Percentiles rank a stretch among this genome's conserved stretches.
Conservation (phyloP, 64 coral and sea anemone species). For the Anthopleura sola region DNA sequence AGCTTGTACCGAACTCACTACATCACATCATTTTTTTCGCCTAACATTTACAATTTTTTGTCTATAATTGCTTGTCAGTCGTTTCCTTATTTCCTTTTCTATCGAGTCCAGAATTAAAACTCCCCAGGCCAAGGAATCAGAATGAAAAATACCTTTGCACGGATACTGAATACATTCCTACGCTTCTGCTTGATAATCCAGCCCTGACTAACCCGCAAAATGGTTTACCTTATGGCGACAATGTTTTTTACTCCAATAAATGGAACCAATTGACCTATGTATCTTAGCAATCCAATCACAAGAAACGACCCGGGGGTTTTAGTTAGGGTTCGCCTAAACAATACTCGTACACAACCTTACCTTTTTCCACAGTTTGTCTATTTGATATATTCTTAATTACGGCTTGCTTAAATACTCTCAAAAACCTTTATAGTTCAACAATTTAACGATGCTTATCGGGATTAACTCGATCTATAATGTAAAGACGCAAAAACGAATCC, state of each 20-base stretch:
- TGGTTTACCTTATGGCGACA: neutral
- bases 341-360: neutral
- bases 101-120: neutral
- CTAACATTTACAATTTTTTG: neutral
- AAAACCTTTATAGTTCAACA: slow-evolving; percentile 8
- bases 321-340: neutral
- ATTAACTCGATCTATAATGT: neutral
- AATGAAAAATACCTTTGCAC: neutral
- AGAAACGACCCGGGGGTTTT: neutral
- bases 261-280: neutral
- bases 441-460: neutral
- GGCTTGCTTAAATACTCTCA: slow-evolving; percentile 6
- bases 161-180: neutral
- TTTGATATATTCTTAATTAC: slow-evolving; percentile 8
- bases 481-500: neutral
- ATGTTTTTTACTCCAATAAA: neutral
- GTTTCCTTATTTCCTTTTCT: neutral
- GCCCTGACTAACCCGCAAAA: neutral
- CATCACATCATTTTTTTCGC: neutral
- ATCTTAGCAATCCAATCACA: neutral
- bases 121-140: too few species aligned
- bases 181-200: neutral
- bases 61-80: neutral
- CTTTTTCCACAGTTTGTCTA: neutral
- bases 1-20: too few species aligned